Conservation (phyloP, 1,140 invertebrate species). For the Mamestra configurata region DNA sequence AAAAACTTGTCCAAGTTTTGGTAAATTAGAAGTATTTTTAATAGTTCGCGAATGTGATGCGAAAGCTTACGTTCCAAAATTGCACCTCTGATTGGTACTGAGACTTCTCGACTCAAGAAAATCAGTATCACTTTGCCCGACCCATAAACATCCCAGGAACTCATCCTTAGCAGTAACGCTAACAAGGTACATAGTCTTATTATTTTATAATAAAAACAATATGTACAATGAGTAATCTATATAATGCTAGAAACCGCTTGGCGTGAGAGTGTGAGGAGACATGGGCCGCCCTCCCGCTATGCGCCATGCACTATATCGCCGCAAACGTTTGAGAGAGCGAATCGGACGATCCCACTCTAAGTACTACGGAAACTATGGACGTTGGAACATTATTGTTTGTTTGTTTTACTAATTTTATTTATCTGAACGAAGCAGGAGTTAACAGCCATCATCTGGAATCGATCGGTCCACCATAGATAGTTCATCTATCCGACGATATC, state of each 20-base stretch:
- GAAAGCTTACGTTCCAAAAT: no score
- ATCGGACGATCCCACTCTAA: constrained; percentile 50
- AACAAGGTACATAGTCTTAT: neutral
- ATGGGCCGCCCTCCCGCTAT: constrained; percentile 48
- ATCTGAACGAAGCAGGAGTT: neutral
- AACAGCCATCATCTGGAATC: no score
- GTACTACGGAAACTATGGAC: constrained; percentile 50
- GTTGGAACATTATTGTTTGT: constrained; percentile 7
- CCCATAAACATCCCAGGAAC: no score
- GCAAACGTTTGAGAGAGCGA: constrained; percentile 54
- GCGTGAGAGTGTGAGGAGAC: constrained; percentile 57
- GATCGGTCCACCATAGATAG: no score
- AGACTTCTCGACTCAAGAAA: no score
- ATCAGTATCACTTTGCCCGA: no score
- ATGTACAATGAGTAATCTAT: constrained; percentile 20
- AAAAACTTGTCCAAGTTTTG: no score
- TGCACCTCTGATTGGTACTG: no score
- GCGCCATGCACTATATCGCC: constrained; percentile 57
- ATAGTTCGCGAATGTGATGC: no score
- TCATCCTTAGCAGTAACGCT: no score
- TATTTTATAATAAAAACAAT: constrained; percentile 26
- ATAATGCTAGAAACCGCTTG: constrained; percentile 51
- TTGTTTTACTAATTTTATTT: neutral
- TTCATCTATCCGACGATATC: no score
- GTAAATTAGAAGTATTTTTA: no score